A percentile compares a stretch with the other conserved stretches of the same genome.
These are phyloP conservation scores for Malacoraja senta DNA, from an alignment of 2,797 vertebrate genomes.

Conservation along the genomic window DNA sequence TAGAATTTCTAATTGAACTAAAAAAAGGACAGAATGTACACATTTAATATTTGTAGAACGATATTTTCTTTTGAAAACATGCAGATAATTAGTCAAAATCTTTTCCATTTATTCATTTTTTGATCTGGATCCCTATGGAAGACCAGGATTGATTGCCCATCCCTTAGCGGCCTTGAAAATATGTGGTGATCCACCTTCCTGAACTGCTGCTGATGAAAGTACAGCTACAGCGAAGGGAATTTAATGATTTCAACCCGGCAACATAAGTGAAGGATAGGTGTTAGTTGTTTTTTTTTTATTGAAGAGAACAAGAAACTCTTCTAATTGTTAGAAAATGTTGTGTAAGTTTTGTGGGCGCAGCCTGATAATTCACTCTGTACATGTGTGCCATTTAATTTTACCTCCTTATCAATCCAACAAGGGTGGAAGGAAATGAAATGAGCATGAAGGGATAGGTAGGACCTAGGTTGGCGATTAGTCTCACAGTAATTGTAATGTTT, in stretches of 20 bases:
- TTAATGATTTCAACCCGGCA: too few relatives aligned
- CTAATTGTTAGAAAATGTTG: background rate
- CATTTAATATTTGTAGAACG: background rate
- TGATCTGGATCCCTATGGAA: too few relatives aligned
- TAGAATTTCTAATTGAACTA: background rate
- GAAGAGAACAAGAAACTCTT: background rate
- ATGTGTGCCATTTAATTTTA: background rate
- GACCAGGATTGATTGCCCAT: too few relatives aligned
- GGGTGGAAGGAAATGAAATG: background rate
- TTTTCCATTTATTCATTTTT: too few relatives aligned
- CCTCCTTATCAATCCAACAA: background rate
- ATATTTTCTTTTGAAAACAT: background rate
- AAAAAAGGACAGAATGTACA: background rate
- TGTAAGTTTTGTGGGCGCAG: background rate
- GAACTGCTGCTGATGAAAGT: too few relatives aligned
- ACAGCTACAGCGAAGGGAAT: too few relatives aligned
- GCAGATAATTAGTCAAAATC: background rate
- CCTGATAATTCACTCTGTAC: background rate
- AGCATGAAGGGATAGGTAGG: background rate
- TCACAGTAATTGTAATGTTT: slow-evolving; percentile 5
- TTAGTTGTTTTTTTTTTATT: background rate
- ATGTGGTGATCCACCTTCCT: too few relatives aligned
- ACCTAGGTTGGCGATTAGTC: background rate
- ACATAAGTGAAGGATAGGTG: background rate
- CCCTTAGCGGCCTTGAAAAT: too few relatives aligned